Conservation (phyloP, 1,140 invertebrate species). For the Panulirus ornatus region DNA sequence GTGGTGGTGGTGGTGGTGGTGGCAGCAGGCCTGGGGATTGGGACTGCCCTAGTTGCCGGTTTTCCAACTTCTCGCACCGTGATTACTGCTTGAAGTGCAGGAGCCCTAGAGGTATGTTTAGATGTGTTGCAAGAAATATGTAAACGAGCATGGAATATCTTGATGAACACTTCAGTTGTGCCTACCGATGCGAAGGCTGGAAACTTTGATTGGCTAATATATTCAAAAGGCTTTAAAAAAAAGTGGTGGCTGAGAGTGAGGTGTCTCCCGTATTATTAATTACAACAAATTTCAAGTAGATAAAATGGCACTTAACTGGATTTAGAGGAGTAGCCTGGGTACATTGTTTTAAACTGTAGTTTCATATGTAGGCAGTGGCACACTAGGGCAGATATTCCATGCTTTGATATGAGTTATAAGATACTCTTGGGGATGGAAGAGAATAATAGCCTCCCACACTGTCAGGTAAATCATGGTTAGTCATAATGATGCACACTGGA, state of each 20-base stretch:
- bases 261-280: too few species aligned
- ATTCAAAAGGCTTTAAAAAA: too few species aligned
- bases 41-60: conserved; percentile 63
- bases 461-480: too few species aligned
- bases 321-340: background rate
- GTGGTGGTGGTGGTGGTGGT: conserved; percentile 29
- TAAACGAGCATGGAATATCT: conserved; percentile 17
- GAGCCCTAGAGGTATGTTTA: conserved; percentile 54
- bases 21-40: conserved; percentile 61
- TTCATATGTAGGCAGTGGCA: background rate
- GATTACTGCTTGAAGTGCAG: conserved; percentile 67
- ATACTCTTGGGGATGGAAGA: too few species aligned
- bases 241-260: too few species aligned
- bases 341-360: too few species aligned
- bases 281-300: too few species aligned
- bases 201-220: background rate
- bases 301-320: background rate
- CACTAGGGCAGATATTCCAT: conserved; percentile 3
- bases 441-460: too few species aligned
- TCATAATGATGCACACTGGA: too few species aligned
- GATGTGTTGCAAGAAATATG: background rate
- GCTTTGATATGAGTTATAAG: too few species aligned
- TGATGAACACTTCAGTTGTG: background rate
- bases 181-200: background rate
- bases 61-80: conserved; percentile 64